phyloP scores from a whole-genome alignment of 2,888 invertebrate species.

The Tenodera sinensis region DNA sequence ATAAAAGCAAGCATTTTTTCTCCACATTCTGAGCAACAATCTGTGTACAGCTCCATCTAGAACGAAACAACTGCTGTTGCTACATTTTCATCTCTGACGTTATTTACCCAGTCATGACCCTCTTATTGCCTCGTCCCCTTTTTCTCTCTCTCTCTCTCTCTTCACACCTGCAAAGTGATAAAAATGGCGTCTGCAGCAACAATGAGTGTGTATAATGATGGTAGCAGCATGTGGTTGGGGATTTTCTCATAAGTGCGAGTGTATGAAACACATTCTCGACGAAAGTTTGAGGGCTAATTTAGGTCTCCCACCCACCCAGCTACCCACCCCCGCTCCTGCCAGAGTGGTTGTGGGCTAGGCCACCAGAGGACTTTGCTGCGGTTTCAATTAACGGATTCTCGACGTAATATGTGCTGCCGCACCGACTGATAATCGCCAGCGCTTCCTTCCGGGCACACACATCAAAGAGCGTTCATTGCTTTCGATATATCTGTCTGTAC shows the following conservation, averaged over 20 bases:
- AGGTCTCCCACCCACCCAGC: too few species aligned
- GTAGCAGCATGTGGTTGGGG: not conserved
- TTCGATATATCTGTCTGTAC: not conserved
- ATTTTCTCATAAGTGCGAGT: not conserved
- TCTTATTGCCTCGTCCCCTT: not conserved
- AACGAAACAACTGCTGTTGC: not conserved
- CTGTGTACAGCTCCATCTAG: not conserved
- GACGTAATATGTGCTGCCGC: constrained; percentile 9
- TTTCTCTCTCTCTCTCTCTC: not conserved
- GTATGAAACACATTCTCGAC: constrained; percentile 14
- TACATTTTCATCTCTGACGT: not conserved
- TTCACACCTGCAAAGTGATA: not conserved
- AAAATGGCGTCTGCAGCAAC: not conserved
- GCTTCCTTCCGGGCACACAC: not conserved
- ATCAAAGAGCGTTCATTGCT: not conserved
- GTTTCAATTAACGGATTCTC: constrained; percentile 23
- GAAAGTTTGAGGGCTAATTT: constrained; percentile 23
- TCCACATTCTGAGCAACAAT: too few species aligned
- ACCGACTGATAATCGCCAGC: not conserved
- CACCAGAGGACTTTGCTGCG: constrained; percentile 20
- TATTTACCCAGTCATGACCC: not conserved
- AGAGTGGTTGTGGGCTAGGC: constrained; percentile 9
- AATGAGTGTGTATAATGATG: not conserved
- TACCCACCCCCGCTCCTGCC: not conserved
- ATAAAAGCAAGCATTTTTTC: too few species aligned